Base-by-base conservation (phyloP, 2,797 vertebrate species). In the Synaphobranchus kaupii region DNA sequence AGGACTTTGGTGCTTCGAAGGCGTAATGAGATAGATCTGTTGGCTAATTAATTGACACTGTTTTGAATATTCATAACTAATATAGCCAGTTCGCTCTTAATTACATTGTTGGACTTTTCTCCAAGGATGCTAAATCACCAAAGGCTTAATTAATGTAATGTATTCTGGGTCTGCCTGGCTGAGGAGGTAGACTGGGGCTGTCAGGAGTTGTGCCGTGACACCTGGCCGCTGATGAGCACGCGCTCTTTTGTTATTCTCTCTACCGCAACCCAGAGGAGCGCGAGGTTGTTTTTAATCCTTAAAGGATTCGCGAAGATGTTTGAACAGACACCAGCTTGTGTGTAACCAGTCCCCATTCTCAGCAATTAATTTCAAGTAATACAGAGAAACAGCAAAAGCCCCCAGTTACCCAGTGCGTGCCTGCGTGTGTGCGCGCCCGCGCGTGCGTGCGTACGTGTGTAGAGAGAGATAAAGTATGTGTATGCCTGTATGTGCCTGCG, bases 61-160 rank as follows among this genome's bases (percentile, higher is more conserved):
- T 97, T 99, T 98, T 99, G 98, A 99, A 99, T 99, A 99, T 99
- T 99, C 98, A 99, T 99, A 97, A 93, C 96, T 97, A 97, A 98
- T 98, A 97, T 96, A 97, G 96, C 95, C 94, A 95, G 97, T 97
- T 95, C 95, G 96, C 96, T 96, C 97, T 99, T 99, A 99, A 99
- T 99, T 99, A 99, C 97, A 98, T 98, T 98, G 98, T 97, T 98
- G 98, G 98, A 98, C 97, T 97, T 98, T 96, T 95, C 97, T 99
- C 98, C 93, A 94, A 98, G 98, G 98, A 99, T 96, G 95, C 96
- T 97, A 98, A 99, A 98, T 99, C 98, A 99, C 98, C 95, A 96
- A 98, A 98, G 98, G 97, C 97, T 99, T 99, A 98, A 99, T 99
- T 99, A 99, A 98, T 97, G 95, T 99, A 99, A 99, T 99, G 97